Base-by-base conservation (phyloP, 1,140 invertebrate species). In the Polyergus mexicanus region DNA sequence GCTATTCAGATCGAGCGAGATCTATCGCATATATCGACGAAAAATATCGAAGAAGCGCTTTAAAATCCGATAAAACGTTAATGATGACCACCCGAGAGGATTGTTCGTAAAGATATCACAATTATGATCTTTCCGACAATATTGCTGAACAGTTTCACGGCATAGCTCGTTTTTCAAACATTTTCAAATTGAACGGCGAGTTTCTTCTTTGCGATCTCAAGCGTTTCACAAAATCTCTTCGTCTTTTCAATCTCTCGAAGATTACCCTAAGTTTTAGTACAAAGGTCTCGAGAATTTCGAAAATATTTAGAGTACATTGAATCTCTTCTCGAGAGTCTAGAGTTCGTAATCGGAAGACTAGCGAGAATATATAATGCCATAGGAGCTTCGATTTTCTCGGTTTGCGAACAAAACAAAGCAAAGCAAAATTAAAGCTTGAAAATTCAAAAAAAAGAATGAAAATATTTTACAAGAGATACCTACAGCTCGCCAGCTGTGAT, bases 241-340 rank as follows among this genome's bases (percentile, higher is more conserved):
- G 35, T 1, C 51, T 72, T 68, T 68, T 44, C 51, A 32, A 19
- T 25, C 38, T 32, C 77, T 25, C 66, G 19, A 71, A 81, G 44
- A 81, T 19, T 58, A n/a, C 5, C 60, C 19, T 32, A 71, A 81
- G 25, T 71, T 56, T 81, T 8, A 58, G 11, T 35, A 22, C 65
- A 11, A 69, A 56, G 35, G 19, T 28, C 38, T 72, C 44, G 51
- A 72, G 54, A 58, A 35, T 44, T 72, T 38, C 38, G 66, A 81
- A 54, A 81, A 72, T 71, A 81, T 81, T 81, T 60, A 44, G 66
- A 72, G 38, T 38, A 71, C 11, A n/a, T 35, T 32, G 22, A 32
- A 35, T 44, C 19, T 51, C 16, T 41, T 41, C 35, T 60, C 51
- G 25, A 58, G 38, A 58, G 35, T 58, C 54, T 58, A 19, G 32